Evolutionary conservation across 2,888 invertebrate species (phyloP), one percentile per base, ranked within the genome.

Genomic region (Caenorhabditis wallacei): DNA sequence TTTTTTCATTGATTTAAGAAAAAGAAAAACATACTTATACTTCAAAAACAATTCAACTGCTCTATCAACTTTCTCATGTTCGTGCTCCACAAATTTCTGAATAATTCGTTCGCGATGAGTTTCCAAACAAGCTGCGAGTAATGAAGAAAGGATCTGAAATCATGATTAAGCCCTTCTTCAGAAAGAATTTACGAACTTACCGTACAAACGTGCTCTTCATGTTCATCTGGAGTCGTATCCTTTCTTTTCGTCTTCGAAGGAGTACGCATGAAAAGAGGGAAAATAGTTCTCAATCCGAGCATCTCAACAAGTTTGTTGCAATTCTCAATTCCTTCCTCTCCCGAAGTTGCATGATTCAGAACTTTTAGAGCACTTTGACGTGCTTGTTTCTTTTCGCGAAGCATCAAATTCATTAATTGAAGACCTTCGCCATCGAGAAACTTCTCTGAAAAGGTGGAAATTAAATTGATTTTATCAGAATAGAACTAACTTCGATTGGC

Each of bases 341-440:
- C 97, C 1, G 96, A 95, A 94, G 98, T 95, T 11, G 98, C 97
- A 93, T 98, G 97, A 93, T 98, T 96, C n/a, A 99, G 93, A 10
- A 90, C 88, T 93, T 98, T 98, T 0, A 99, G 93, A 0, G 98
- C 98, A 53, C 98, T 97, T 92, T 97, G 97, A 13, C 98, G 94
- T 0, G 97, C 97, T 93, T 96, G 95, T 93, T 98, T 98, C 93
- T 98, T 98, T 92, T 99, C 98, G 84, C 96, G 94, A 48, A 99
- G 94, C 97, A 99, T 98, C 80, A 99, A 94, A 93, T 98, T 99
- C 99, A 99, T 99, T 57, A 99, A 94, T 93, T 99, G 99, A 63
- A 98, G 94, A 2, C 99, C 99, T 94, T 99, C 99, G 1, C 97
- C 99, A 89, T 95, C 95, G 37, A 99, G 94, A 92, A 99, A 99